phyloP scores from a whole-genome alignment of 2,797 vertebrate species.

The Orientallactaga sibirica region DNA sequence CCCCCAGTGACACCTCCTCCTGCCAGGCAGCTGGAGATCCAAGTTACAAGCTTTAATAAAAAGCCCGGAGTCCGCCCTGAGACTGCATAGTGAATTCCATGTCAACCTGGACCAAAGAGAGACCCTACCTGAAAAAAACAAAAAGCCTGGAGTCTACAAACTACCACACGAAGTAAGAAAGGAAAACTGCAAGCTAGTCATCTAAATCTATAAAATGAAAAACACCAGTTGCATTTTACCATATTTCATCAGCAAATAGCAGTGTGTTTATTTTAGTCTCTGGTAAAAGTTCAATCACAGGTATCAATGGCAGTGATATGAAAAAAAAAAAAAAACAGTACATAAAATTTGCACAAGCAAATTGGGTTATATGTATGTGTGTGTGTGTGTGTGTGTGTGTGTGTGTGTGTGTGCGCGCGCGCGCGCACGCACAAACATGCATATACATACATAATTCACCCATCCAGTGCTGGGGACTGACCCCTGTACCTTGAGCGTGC shows the following conservation, averaged over 20 bases:
- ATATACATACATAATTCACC: neutral
- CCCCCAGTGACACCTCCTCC: too few species aligned
- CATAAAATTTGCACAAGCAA: neutral
- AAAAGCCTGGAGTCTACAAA: too few species aligned
- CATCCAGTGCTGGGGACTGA: too few species aligned
- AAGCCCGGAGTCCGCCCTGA: too few species aligned
- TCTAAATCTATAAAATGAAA: constrained; percentile 33
- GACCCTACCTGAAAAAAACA: too few species aligned
- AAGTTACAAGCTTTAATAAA: too few species aligned
- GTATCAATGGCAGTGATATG: neutral
- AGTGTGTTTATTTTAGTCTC: constrained; percentile 17
- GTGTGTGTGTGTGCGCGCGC: neutral
- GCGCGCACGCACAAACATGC: too few species aligned
- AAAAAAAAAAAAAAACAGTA: neutral
- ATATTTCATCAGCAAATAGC: constrained; percentile 26
- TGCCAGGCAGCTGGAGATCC: too few species aligned
- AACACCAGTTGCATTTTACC: neutral
- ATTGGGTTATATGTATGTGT: neutral
- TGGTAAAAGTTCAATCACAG: constrained; percentile 7
- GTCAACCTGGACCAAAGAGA: too few species aligned
- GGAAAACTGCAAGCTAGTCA: constrained; percentile 44
- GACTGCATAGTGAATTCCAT: too few species aligned
- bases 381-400: neutral
- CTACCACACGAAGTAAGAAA: neutral
- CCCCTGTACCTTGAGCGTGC: too few species aligned